These are phyloP conservation scores for Bujurquina vittata DNA, from an alignment of 2,113 vertebrate genomes.

Conservation along the genomic window DNA sequence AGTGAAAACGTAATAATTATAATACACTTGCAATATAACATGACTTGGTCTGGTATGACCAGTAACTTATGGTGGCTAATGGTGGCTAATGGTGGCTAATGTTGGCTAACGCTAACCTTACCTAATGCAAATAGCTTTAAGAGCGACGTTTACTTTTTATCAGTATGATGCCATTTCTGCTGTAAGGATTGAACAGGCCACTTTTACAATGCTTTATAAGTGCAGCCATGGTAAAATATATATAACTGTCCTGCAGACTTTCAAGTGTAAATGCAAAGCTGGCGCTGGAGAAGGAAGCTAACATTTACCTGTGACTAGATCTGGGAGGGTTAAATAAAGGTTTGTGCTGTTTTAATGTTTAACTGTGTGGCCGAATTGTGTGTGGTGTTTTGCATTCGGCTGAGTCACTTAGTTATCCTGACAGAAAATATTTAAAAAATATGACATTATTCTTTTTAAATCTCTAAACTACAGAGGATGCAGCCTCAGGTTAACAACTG, in stretches of 20 bases:
- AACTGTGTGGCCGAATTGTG: neutral
- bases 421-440: neutral
- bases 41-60: fast-evolving
- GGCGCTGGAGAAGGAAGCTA: neutral
- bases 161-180: neutral
- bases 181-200: neutral
- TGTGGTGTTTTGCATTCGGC: neutral
- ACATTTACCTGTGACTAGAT: fast-evolving
- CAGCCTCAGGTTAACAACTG: slow-evolving; percentile 7
- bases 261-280: neutral
- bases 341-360: neutral
- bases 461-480: slow-evolving; percentile 12
- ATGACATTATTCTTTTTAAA: neutral
- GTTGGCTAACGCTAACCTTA: neutral
- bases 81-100: fast-evolving
- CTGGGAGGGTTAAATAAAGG: neutral
- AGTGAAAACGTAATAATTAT: neutral
- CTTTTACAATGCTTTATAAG: neutral
- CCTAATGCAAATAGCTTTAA: neutral
- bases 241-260: neutral
- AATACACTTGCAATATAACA: neutral
- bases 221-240: neutral
- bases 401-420: neutral
- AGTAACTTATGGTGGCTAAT: fast-evolving
- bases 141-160: neutral